These are phyloP conservation scores for Acrobasis suavella DNA, from an alignment of 2,888 invertebrate species.

Conservation along the genomic window DNA sequence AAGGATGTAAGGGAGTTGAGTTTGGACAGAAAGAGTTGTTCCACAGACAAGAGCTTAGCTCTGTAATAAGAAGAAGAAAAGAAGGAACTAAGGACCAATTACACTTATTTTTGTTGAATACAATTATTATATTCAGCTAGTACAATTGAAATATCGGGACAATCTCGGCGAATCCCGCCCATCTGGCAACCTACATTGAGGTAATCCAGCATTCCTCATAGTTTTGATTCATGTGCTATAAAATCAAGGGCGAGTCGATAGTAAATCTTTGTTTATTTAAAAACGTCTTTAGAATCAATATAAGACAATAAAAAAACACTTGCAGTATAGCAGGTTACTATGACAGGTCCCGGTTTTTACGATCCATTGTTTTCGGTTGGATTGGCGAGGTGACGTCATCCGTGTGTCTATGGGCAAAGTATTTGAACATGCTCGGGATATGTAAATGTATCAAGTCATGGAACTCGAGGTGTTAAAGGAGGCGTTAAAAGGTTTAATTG, in stretches of 20 bases:
- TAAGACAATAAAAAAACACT: conserved; percentile 5
- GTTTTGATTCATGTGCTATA: too few relatives aligned
- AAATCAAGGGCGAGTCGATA: not conserved
- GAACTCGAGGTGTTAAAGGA: not conserved
- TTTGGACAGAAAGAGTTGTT: too few relatives aligned
- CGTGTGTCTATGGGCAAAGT: not conserved
- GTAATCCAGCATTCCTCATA: too few relatives aligned
- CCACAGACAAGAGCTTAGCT: too few relatives aligned
- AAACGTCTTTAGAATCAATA: conserved; percentile 8
- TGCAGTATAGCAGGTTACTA: conserved; percentile 6
- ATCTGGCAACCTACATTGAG: too few relatives aligned
- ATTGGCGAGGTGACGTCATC: conserved; percentile 13
- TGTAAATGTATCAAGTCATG: not conserved
- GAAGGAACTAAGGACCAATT: too few relatives aligned
- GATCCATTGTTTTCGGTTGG: not conserved
- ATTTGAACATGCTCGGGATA: not conserved
- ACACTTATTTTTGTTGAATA: too few relatives aligned
- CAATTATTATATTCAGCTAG: too few relatives aligned
- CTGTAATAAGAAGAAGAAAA: too few relatives aligned
- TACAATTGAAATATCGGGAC: too few relatives aligned
- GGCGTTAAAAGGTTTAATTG: not conserved
- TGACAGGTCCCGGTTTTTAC: conserved; percentile 8
- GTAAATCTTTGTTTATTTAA: not conserved
- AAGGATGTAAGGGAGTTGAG: too few relatives aligned
- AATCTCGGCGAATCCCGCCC: too few relatives aligned